Base-by-base conservation (phyloP, 2,888 invertebrate species). In the Lepas anatifera region DNA sequence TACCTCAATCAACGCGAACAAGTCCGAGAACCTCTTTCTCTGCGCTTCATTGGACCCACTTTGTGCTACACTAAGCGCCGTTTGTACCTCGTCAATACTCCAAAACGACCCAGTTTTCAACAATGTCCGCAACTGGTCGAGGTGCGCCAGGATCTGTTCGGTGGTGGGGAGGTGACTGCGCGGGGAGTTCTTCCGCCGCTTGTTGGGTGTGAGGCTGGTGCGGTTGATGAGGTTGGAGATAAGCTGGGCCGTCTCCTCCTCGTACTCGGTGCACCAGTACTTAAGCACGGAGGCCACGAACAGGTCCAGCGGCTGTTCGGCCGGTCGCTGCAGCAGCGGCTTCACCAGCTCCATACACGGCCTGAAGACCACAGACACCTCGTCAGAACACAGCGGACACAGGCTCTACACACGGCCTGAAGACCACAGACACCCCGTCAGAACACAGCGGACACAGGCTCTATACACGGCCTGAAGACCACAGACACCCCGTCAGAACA, bases 241-340 rank as follows among this genome's bases (percentile, higher is more conserved):
- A 27, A 82, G 75, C 68, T 82, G 82, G 25, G 83, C 83, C 48
- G 84, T 85, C 80, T 90, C 91, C 76, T 95, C 94, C 77, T 95
- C 92, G 77, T 89, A 88, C 77, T 93, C 91, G 77, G 92, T 89
- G 80, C 92, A 95, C 97, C 95, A 98, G 81, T 90, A 92, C 77
- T 94, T 90, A 74, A 98, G 82, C 50, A 93, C 87, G 6, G 96
- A 92, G 64, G 93, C 90, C 22, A 95, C 90, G 82, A 97, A 95
- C 73, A 88, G 86, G 81, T 96, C 96, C 32, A 35, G 58, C 22
- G 58, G 58, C 58, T 58, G 84, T 82, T 68, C 85, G 86, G 77
- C 66, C 4, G 66, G n/a, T 3, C 66, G 85, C 75, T 88, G 87
- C 76, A 96, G 87, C 76, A 96, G 83, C 75, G 91, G 89, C 76